Base-by-base conservation (phyloP, 2,888 invertebrate species). In the Scaeva pyrastri region DNA sequence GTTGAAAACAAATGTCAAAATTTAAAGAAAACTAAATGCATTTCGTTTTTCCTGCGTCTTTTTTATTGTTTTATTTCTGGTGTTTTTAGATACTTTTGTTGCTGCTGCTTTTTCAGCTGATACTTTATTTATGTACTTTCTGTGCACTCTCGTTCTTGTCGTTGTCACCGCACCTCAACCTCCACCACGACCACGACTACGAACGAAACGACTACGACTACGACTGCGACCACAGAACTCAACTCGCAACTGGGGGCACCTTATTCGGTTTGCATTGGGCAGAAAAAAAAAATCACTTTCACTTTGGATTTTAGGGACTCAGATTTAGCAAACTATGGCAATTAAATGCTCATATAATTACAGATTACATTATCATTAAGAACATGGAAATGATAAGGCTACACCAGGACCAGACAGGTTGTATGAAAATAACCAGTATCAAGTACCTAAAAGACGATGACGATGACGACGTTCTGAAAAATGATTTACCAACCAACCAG, bases 11-110 rank as follows among this genome's bases (percentile, higher is more conserved):
- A 85, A 85, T 86, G 81, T 86, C 86, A 86, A 77, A 82, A 77
- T 81, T 86, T 86, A 66, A 74, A 52, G 50, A 86, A 70, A 86
- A 86, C 58, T 71, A 74, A 86, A 86, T 86, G 86, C 86, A 86
- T 86, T 86, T 82, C 66, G 56, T 41, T 16, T 66, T 43, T 68
- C 12, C 48, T 64, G 48, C 26, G 31, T 19, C 11, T 43, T 23
- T 43, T 16, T 36, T 60, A 31, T 70, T 41, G 16, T 11, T 55
- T 1, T 60, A 43, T 50, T 60, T 79, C 31, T 66, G 19, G 45
- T 78, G 41, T 68, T 81, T 41, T 48, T 56, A 73, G 82, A 64
- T 73, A 83, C 62, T 83, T 78, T 70, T 66, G 56, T 52, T 68
- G 68, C 36, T 68, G 66, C 58, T 80, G 70, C 71, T 64, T 80